A percentile compares a stretch with the other conserved stretches of the same genome.
These are phyloP conservation scores for Larimichthys crocea DNA, from an alignment of 2,113 vertebrate genomes.

Conservation along the genomic window DNA sequence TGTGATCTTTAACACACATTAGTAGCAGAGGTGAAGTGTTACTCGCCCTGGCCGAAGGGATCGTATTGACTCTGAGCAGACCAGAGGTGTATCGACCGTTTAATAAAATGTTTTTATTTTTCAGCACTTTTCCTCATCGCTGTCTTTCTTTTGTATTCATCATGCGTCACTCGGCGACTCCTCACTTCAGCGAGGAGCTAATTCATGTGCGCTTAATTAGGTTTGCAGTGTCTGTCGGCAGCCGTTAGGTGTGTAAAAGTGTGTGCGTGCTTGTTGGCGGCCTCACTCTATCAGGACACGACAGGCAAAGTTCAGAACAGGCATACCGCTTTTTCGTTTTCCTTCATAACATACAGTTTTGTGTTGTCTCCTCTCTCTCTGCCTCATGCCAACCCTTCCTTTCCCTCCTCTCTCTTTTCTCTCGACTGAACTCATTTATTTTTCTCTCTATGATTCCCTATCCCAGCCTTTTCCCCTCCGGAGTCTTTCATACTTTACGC, in stretches of 20 bases:
- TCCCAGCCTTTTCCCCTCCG: not conserved
- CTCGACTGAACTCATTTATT: constrained; percentile 18
- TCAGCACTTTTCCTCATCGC: not conserved
- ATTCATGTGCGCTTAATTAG: constrained; percentile 39
- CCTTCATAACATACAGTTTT: not conserved
- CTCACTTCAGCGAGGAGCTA: constrained; percentile 14
- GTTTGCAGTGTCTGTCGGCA: constrained; percentile 13
- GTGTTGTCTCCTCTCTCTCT: not conserved
- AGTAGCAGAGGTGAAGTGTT: not conserved
- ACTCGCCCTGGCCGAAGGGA: not conserved
- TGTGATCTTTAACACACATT: not conserved
- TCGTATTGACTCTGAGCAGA: not conserved
- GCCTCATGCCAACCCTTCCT: no score
- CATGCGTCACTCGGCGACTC: constrained; percentile 9
- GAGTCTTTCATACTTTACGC: constrained; percentile 20
- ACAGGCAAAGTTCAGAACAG: constrained; percentile 7
- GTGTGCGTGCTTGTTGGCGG: constrained; percentile 13
- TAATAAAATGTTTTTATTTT: not conserved
- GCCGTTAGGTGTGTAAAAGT: constrained; percentile 26
- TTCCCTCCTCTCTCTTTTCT: not conserved
- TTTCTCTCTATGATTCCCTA: not conserved
- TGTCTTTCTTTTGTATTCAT: not conserved
- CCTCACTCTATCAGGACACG: constrained; percentile 18
- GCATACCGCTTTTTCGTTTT: not conserved
- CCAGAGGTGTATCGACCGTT: not conserved